Evolutionary conservation across 2,888 invertebrate genomes (phyloP), one percentile per base, ranked within the genome.

Genomic region (Drosophila hamatofila): DNA sequence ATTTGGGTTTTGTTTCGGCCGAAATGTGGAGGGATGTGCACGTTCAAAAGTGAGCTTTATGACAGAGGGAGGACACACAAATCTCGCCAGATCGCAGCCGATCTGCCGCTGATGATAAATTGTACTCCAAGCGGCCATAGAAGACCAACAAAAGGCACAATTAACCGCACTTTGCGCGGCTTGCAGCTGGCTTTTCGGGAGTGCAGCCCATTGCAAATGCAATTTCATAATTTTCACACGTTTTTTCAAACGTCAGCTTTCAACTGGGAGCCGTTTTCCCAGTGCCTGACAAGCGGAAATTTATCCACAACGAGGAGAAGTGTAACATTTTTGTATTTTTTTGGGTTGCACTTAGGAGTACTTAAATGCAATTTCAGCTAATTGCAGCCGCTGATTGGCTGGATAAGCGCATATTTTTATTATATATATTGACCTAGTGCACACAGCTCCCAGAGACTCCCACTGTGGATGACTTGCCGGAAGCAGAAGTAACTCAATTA

Each of bases 161-260:
- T 78, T 67, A 80, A 59, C 39, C 51, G 51, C 48, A 62, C 59
- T 71, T 70, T 56, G 23, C 44, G 60, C 46, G 60, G 62, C 59
- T 49, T 57, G 48, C 52, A 66, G 64, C 70, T 42, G 42, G 48
- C 62, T 72, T 80, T 87, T 81, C 79, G 82, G 82, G 82, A 78
- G 52, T 57, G 62, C 52, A 87, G 58, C 69, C 66, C 66, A 69
- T 58, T 67, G 56, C 72, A 83, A 80, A 75, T 80, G 81, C 80
- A 69, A 67, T 88, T 88, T 83, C 87, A 88, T 86, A 86, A 78
- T 86, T 68, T 83, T 83, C 83, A 88, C 83, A 83, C 83, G 83
- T 88, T 83, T 83, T 83, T 83, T 71, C 30, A 75, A 37, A 21
- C 58, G 66, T 69, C 69, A 44, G 62, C 60, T 73, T 69, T 78